Evolutionary conservation across 2,113 vertebrate species (phyloP).

Genomic region (Trichechus manatus): DNA sequence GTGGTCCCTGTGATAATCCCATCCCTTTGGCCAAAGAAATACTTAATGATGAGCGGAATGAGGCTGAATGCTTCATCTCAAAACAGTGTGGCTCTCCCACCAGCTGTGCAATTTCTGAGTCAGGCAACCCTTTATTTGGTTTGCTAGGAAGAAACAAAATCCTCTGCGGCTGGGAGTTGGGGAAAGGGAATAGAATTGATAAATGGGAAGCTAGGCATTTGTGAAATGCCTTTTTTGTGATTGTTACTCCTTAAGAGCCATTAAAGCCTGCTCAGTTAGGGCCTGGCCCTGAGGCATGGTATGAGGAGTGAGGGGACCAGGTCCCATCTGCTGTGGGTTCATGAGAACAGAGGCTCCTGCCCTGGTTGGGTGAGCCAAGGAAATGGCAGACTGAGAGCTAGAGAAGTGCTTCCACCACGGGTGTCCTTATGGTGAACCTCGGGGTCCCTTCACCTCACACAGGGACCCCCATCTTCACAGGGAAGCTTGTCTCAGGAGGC

Average conservation of each 20-base stretch:
- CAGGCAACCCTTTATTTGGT: conserved; percentile 74
- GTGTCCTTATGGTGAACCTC: neutral
- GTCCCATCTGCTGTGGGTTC: too few species aligned
- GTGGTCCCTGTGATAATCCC: conserved; percentile 59
- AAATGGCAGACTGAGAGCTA: neutral
- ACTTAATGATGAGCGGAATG: conserved; percentile 79
- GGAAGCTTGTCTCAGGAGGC: neutral
- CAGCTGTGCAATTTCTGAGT: conserved; percentile 64
- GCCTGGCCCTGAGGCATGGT: fast-evolving
- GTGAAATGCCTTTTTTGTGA: conserved; percentile 71
- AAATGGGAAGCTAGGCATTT: conserved; percentile 76
- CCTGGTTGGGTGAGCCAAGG: neutral
- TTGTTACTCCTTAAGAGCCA: conserved; percentile 69
- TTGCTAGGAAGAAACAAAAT: conserved; percentile 16
- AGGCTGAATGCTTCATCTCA: conserved; percentile 77
- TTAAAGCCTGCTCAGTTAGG: neutral
- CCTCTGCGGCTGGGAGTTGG: conserved; percentile 38
- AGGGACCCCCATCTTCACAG: neutral
- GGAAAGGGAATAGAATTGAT: conserved; percentile 34
- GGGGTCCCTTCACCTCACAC: neutral
- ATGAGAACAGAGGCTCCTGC: neutral
- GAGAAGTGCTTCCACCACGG: neutral
- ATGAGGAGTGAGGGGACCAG: neutral
- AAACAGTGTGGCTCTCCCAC: conserved; percentile 54
- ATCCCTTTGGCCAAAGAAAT: conserved; percentile 70